Evolutionary conservation across 2,113 vertebrate species (phyloP).

Genomic region (Pachycephala philippinensis): DNA sequence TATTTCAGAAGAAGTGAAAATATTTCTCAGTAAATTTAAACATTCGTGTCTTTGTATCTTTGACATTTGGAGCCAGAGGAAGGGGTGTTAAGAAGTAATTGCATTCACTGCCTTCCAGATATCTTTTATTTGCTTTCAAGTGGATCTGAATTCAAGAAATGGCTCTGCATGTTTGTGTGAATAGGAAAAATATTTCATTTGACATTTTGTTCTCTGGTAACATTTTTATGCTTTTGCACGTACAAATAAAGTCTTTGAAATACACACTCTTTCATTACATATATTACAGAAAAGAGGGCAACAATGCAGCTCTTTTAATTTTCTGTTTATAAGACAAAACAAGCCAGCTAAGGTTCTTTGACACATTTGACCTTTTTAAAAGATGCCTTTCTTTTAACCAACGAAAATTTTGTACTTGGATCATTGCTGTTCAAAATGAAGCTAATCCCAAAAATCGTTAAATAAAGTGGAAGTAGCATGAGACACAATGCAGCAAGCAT

Average conservation of each 20-base stretch:
- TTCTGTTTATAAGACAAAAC: neutral
- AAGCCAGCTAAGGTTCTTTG: neutral
- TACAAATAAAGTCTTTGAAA: slow-evolving; percentile 1
- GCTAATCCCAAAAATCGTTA: neutral
- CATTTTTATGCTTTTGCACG: neutral
- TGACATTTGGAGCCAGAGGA: slow-evolving; percentile 59
- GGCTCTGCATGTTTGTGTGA: neutral
- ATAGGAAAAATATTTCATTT: slow-evolving; percentile 6
- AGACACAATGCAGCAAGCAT: neutral
- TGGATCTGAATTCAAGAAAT: slow-evolving; percentile 21
- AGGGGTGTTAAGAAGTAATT: slow-evolving; percentile 36
- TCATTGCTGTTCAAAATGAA: neutral
- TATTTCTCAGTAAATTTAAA: slow-evolving; percentile 50
- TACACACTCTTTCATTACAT: neutral
- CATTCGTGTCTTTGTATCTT: slow-evolving; percentile 34
- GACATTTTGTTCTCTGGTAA: slow-evolving; percentile 50
- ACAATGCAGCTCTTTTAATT: neutral
- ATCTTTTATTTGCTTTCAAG: slow-evolving; percentile 45
- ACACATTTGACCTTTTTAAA: neutral
- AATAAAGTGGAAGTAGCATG: neutral
- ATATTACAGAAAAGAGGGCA: neutral
- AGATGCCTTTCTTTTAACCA: neutral
- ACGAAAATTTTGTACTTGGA: neutral
- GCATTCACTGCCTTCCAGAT: slow-evolving; percentile 35
- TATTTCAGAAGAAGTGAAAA: slow-evolving; percentile 28